phyloP scores from a whole-genome alignment of 2,888 invertebrate genomes.

The Phania funesta region DNA sequence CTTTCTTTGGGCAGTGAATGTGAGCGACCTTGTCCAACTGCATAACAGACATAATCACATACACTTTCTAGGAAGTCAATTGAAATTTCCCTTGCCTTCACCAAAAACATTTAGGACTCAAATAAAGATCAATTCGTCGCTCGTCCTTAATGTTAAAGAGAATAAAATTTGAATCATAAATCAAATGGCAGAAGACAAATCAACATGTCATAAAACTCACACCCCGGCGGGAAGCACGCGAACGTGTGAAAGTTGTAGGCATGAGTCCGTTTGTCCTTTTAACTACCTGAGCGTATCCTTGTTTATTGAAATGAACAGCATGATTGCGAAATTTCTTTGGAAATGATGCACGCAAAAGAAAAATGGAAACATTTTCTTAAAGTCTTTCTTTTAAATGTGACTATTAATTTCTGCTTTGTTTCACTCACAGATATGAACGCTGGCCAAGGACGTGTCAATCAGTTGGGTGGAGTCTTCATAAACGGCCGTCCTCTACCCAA shows the following conservation, averaged over 20 bases:
- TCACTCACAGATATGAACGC: slow-evolving; percentile 78
- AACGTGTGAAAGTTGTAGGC: slow-evolving; percentile 43
- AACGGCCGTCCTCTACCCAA: slow-evolving; percentile 98
- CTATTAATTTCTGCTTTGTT: slow-evolving; percentile 42
- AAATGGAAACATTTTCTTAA: slow-evolving; percentile 11
- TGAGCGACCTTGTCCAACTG: slow-evolving; percentile 68
- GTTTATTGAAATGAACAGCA: slow-evolving; percentile 3
- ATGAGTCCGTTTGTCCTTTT: neutral
- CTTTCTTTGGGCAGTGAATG: slow-evolving; percentile 32
- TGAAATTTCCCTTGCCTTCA: slow-evolving; percentile 14
- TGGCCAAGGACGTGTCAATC: slow-evolving; percentile 97
- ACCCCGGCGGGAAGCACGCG: slow-evolving; percentile 68
- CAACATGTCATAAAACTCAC: slow-evolving; percentile 59
- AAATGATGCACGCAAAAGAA: slow-evolving; percentile 58
- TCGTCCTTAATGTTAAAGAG: neutral
- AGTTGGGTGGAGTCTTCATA: slow-evolving; percentile 97
- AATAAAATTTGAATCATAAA: slow-evolving; percentile 71
- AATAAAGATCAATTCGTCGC: slow-evolving; percentile 21
- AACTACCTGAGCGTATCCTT: slow-evolving; percentile 12
- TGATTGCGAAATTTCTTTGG: slow-evolving; percentile 51
- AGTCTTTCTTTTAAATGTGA: neutral
- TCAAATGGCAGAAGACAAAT: slow-evolving; percentile 71
- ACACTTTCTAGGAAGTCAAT: slow-evolving; percentile 73
- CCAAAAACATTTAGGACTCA: slow-evolving; percentile 15
- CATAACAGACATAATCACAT: slow-evolving; percentile 36